These are phyloP conservation scores for Miltochrista miniata DNA, from an alignment of 2,888 invertebrate species.

Conservation along the genomic window DNA sequence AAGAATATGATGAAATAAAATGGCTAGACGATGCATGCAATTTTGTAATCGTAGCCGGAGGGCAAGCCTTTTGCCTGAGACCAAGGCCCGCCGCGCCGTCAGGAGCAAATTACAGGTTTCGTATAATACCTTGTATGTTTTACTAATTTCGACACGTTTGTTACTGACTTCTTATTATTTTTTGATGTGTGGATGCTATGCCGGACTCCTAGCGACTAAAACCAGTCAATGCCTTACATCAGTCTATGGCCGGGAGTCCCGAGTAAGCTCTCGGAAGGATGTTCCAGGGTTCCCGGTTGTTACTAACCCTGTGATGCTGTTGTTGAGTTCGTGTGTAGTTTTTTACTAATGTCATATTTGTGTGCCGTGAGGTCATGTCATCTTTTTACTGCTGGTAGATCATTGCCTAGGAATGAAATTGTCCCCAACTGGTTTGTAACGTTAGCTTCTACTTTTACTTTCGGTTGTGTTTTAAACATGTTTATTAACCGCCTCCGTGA, in stretches of 20 bases:
- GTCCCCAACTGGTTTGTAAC: constrained; percentile 7
- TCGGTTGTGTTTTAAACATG: constrained; percentile 16
- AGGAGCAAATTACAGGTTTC: constrained; percentile 4
- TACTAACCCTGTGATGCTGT: constrained; percentile 10
- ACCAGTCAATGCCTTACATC: too few relatives aligned
- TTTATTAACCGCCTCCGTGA: constrained; percentile 19
- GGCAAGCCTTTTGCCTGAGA: background rate
- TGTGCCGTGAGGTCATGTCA: constrained; percentile 3
- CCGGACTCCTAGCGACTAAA: too few relatives aligned
- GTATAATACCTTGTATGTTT: constrained; percentile 14
- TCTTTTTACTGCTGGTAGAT: background rate
- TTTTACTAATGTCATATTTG: background rate
- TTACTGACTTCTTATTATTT: too few relatives aligned
- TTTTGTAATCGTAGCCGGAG: constrained; percentile 1
- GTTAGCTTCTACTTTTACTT: constrained; percentile 26
- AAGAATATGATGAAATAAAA: constrained; percentile 7
- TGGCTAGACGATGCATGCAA: background rate
- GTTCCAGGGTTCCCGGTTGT: too few relatives aligned
- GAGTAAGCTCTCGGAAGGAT: too few relatives aligned
- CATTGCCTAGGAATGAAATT: too few relatives aligned
- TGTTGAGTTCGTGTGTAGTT: background rate
- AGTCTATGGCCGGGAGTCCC: too few relatives aligned
- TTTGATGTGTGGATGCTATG: too few relatives aligned
- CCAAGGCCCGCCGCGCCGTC: constrained; percentile 1
- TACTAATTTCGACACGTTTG: constrained; percentile 22